Conservation (phyloP, 2,888 invertebrate genomes). For the Aethes cnicana region DNA sequence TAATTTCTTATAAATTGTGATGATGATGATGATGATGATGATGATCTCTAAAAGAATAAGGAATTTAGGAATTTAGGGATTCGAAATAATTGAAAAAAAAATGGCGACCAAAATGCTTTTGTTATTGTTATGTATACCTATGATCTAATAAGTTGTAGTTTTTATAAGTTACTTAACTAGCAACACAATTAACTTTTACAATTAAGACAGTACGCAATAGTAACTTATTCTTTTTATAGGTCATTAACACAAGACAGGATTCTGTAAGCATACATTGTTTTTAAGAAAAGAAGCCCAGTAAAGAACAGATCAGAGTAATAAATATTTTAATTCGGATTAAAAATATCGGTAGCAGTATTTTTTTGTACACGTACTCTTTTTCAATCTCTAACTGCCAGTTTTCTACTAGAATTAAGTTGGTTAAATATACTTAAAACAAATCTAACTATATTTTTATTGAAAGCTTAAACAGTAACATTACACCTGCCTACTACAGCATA, state of each 20-base stretch:
- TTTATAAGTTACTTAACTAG: not conserved
- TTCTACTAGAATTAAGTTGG: slow-evolving; percentile 7
- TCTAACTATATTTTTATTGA: not conserved
- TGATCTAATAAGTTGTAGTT: not conserved
- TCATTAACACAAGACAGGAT: no score
- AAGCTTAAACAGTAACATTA: not conserved
- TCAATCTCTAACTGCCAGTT: slow-evolving; percentile 51
- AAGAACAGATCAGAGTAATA: slow-evolving; percentile 1
- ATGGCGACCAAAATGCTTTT: not conserved
- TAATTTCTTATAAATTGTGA: no score
- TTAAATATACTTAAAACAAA: slow-evolving; percentile 12
- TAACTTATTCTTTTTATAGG: not conserved
- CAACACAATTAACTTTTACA: not conserved
- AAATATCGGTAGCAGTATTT: slow-evolving; percentile 42
- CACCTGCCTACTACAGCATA: no score
- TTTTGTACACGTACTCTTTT: slow-evolving; percentile 31
- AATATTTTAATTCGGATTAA: slow-evolving; percentile 21
- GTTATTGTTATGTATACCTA: not conserved
- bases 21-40: slow-evolving; percentile 40
- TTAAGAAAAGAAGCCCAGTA: not conserved
- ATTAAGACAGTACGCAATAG: not conserved
- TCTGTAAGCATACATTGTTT: no score
- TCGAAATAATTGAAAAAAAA: slow-evolving; percentile 3
- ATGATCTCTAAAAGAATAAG: slow-evolving; percentile 54
- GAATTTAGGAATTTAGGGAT: not conserved